These are phyloP conservation scores for Malachius bipustulatus DNA, from an alignment of 2,888 invertebrate genomes.

Conservation along the genomic window DNA sequence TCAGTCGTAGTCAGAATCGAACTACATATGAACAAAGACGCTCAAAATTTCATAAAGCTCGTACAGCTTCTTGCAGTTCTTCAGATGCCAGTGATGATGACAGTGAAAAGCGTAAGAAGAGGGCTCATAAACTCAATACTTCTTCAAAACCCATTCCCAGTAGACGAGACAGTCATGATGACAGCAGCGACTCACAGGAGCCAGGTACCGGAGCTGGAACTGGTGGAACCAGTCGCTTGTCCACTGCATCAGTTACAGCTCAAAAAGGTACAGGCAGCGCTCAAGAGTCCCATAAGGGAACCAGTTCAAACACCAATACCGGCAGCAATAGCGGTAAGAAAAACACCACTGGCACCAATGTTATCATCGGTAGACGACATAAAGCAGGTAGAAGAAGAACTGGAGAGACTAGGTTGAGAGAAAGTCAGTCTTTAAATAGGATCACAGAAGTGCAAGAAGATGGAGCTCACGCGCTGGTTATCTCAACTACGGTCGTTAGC, in stretches of 20 bases:
- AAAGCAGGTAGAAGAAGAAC: constrained; percentile 44
- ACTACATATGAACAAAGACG: constrained; percentile 45
- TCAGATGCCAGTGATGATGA: constrained; percentile 88
- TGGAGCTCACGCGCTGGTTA: constrained; percentile 34
- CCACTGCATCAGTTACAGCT: constrained; percentile 3
- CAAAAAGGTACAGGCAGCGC: neutral
- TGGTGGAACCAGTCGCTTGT: constrained; percentile 19
- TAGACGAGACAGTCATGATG: constrained; percentile 71
- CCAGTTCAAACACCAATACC: constrained; percentile 21
- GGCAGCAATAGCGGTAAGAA: constrained; percentile 27
- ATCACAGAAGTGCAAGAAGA: constrained; percentile 79
- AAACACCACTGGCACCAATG: constrained; percentile 29
- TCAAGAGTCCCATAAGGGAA: constrained; percentile 6
- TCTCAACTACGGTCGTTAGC: constrained; percentile 29
- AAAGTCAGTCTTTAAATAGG: constrained; percentile 74
- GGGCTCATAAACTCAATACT: constrained; percentile 58
- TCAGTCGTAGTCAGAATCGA: constrained; percentile 29
- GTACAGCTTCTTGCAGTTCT: constrained; percentile 85
- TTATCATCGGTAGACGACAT: constrained; percentile 39
- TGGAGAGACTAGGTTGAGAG: constrained; percentile 57
- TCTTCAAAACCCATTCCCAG: constrained; percentile 29
- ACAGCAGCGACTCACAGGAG: constrained; percentile 76
- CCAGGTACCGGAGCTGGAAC: constrained; percentile 36
- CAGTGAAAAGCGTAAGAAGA: constrained; percentile 70
- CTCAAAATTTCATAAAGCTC: constrained; percentile 57